These are phyloP conservation scores for Cygnus olor DNA, from an alignment of 2,797 vertebrate species.

Conservation along the genomic window DNA sequence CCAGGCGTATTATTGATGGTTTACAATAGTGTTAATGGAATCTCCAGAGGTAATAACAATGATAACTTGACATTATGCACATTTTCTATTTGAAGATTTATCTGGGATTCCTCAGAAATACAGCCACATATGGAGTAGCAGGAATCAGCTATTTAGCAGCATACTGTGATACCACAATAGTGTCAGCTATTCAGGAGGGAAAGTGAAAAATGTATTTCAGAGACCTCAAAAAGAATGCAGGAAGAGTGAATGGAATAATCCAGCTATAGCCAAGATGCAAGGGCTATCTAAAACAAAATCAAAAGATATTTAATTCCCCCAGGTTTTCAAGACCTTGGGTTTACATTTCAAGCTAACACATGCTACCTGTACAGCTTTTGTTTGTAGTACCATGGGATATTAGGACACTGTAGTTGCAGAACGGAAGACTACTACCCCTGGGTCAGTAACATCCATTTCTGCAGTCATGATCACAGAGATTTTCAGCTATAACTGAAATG, in stretches of 20 bases:
- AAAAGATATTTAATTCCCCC: not conserved
- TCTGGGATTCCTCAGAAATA: conserved; percentile 2
- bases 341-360: not conserved
- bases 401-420: not conserved
- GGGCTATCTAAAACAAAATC: not conserved
- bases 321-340: not conserved
- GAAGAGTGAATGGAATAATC: not conserved
- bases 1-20: not conserved
- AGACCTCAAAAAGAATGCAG: not conserved
- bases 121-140: not conserved
- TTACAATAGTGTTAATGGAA: not conserved
- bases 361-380: not conserved
- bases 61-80: not conserved
- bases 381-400: not conserved
- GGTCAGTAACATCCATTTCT: not conserved
- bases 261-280: not conserved
- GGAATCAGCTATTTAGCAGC: conserved; percentile 31
- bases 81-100: not conserved
- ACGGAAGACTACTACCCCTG: not conserved
- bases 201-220: conserved; percentile 46
- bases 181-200: not conserved
- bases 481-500: not conserved
- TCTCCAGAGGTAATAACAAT: not conserved
- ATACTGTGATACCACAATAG: conserved; percentile 29
- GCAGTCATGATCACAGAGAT: not conserved